Conservation (phyloP, 2,113 vertebrate genomes). For the Pionites leucogaster region DNA sequence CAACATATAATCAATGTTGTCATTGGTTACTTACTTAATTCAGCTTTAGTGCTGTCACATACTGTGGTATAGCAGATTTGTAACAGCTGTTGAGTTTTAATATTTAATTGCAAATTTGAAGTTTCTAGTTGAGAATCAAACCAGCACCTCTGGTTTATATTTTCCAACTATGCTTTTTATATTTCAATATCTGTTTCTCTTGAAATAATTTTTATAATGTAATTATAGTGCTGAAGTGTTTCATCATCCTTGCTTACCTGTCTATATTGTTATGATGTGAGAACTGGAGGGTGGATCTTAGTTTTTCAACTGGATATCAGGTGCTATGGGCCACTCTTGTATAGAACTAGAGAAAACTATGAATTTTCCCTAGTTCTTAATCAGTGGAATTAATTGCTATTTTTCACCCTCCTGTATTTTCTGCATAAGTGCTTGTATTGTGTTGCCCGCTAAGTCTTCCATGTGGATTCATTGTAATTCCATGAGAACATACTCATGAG, state of each 20-base stretch:
- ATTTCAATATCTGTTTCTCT: neutral
- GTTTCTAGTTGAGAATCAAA: neutral
- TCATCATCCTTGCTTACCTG: neutral
- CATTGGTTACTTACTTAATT: neutral
- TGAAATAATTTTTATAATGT: neutral
- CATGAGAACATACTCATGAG: neutral
- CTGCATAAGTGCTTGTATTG: neutral
- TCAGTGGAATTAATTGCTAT: neutral
- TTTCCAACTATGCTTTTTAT: neutral
- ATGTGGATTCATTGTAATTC: neutral
- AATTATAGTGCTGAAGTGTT: neutral
- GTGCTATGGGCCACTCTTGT: rapidly evolving
- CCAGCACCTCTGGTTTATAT: neutral
- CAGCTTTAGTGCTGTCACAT: neutral
- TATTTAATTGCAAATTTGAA: neutral
- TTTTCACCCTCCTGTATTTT: neutral
- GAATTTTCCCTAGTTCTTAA: neutral
- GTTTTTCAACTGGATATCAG: neutral
- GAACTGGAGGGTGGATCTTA: neutral
- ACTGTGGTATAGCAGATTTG: neutral
- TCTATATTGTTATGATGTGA: neutral
- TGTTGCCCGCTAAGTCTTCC: neutral
- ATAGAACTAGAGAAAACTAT: neutral
- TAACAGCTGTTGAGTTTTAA: neutral
- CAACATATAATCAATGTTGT: neutral